A percentile compares a stretch with the other conserved stretches of the same genome.
Conservation (phyloP, 2,888 invertebrate species). For the Cryptocephalus primarius region DNA sequence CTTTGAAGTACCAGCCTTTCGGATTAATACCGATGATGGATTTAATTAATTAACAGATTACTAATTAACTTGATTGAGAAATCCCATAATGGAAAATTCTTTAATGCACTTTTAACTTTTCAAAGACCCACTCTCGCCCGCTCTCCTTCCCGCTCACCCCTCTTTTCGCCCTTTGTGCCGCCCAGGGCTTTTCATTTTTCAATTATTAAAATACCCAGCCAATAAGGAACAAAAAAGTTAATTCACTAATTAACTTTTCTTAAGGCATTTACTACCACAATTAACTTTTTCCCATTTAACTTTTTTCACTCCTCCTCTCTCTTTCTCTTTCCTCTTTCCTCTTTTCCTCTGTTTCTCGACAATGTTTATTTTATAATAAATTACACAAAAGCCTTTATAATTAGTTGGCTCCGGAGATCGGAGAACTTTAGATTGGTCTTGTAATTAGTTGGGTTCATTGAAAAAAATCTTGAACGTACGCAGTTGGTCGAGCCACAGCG, state of each 20-base stretch:
- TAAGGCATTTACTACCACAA: constrained; percentile 14
- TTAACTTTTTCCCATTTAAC: constrained; percentile 7
- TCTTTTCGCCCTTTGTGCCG: constrained; percentile 13
- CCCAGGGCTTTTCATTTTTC: constrained; percentile 14
- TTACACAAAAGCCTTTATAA: not conserved
- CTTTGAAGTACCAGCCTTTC: constrained; percentile 34
- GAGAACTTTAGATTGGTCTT: not conserved
- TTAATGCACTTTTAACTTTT: constrained; percentile 24
- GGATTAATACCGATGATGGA: constrained; percentile 34
- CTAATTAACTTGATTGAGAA: constrained; percentile 35
- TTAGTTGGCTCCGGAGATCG: not conserved
- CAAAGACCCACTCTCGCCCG: constrained; percentile 12
- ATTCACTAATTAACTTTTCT: constrained; percentile 18
- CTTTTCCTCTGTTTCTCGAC: constrained; percentile 1
- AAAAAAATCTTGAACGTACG: no score
- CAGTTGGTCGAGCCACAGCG: no score
- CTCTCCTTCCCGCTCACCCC: constrained; percentile 3
- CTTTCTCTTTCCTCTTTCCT: constrained; percentile 5
- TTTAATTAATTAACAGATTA: constrained; percentile 39
- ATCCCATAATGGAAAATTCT: constrained; percentile 28
- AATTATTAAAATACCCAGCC: constrained; percentile 18
- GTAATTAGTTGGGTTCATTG: no score
- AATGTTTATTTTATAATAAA: constrained; percentile 3
- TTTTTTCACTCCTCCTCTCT: constrained; percentile 2
- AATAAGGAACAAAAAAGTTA: constrained; percentile 15